phyloP scores from a whole-genome alignment of 2,888 invertebrate species.

The Aleiodes testaceus region DNA sequence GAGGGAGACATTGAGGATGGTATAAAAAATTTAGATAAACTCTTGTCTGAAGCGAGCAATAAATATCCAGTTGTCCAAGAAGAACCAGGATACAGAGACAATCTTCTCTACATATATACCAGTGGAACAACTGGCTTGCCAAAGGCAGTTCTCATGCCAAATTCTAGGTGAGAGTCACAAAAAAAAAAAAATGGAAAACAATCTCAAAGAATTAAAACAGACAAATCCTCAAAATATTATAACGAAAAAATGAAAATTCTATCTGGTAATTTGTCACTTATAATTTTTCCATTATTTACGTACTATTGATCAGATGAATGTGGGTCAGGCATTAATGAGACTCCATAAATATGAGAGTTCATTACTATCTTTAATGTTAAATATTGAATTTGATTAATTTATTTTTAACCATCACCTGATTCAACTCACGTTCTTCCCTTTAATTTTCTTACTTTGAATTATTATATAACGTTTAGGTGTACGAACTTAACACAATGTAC shows the following conservation, averaged over 20 bases:
- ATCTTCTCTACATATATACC: conserved; percentile 80
- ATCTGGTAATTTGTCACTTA: background rate
- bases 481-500: conserved; percentile 57
- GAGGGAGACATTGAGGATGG: conserved; percentile 52
- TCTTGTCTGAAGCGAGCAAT: conserved; percentile 61
- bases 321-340: conserved; percentile 43
- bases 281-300: conserved; percentile 15
- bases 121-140: conserved; percentile 83
- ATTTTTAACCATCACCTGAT: conserved; percentile 12
- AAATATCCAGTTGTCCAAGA: conserved; percentile 63
- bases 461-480: conserved; percentile 36
- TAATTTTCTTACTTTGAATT: background rate
- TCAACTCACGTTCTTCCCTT: background rate
- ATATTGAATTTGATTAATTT: conserved; percentile 4
- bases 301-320: conserved; percentile 46
- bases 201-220: background rate
- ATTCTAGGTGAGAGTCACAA: conserved; percentile 76
- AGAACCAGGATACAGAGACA: conserved; percentile 71
- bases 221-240: background rate
- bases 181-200: background rate
- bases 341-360: background rate
- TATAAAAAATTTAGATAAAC: conserved; percentile 61
- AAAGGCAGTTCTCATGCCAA: conserved; percentile 80
- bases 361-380: conserved; percentile 6
- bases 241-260: background rate